Conservation (phyloP, 2,797 vertebrate genomes). For the Ictinia mississippiensis region DNA sequence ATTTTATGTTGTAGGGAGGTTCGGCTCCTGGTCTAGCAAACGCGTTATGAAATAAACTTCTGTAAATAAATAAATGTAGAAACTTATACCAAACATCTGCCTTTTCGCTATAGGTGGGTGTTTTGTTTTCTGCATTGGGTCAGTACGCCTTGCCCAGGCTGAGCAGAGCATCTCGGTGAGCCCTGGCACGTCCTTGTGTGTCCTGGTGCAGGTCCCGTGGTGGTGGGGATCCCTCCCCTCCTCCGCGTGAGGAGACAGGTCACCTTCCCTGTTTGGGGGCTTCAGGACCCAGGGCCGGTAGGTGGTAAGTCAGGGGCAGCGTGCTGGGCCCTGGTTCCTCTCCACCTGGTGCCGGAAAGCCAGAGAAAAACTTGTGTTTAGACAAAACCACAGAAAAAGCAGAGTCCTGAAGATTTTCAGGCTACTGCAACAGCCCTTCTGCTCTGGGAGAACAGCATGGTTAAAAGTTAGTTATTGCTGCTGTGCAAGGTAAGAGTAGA, state of each 20-base stretch:
- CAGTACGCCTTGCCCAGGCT: not conserved
- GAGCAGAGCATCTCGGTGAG: fast-evolving
- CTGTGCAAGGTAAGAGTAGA: not conserved
- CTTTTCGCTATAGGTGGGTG: not conserved
- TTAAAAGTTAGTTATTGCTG: not conserved
- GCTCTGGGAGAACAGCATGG: not conserved
- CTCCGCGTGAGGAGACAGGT: not conserved
- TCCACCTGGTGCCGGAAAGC: not conserved
- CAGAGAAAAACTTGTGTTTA: not conserved
- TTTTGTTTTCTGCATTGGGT: not conserved
- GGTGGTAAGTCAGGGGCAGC: not conserved
- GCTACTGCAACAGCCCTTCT: not conserved
- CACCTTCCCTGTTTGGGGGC: fast-evolving
- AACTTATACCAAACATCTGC: not conserved
- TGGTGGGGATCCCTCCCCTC: not conserved
- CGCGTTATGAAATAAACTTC: not conserved
- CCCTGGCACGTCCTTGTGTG: fast-evolving
- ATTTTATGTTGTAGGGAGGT: not conserved
- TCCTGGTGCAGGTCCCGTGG: fast-evolving
- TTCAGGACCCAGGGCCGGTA: not conserved
- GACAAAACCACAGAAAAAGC: not conserved
- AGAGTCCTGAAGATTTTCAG: not conserved
- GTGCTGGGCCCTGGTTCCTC: not conserved
- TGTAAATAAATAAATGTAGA: not conserved
- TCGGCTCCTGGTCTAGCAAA: fast-evolving